phyloP scores from a whole-genome alignment of 2,888 invertebrate genomes.

The Ormyrus nitidulus region DNA sequence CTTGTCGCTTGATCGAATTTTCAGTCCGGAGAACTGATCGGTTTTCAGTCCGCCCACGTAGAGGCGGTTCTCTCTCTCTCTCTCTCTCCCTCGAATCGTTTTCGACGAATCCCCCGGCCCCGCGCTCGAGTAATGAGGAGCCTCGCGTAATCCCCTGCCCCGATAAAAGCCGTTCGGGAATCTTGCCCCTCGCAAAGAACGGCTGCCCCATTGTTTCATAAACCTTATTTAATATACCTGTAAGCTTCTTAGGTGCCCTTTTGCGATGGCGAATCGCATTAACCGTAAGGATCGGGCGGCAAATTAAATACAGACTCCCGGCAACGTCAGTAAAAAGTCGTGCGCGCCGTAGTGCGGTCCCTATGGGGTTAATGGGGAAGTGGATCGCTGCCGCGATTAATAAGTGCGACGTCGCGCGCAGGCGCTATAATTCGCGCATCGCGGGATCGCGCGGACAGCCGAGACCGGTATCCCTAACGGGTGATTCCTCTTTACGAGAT shows the following conservation, averaged over 20 bases:
- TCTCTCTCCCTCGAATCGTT: conserved; percentile 45
- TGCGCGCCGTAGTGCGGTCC: neutral
- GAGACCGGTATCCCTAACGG: conserved; percentile 52
- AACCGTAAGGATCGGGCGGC: no score
- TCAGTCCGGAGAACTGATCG: conserved; percentile 50
- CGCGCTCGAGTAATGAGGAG: conserved; percentile 21
- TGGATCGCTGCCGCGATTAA: neutral
- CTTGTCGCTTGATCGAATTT: conserved; percentile 57
- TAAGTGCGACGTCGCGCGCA: conserved; percentile 1
- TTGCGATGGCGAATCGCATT: no score
- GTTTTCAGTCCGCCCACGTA: conserved; percentile 56
- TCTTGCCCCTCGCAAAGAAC: neutral
- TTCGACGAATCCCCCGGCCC: conserved; percentile 32
- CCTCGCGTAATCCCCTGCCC: conserved; percentile 20
- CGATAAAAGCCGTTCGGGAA: conserved; percentile 28
- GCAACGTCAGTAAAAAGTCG: neutral
- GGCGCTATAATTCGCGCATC: conserved; percentile 59
- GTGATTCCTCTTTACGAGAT: conserved; percentile 55
- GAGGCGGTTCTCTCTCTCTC: conserved; percentile 23
- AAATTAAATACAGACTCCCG: no score
- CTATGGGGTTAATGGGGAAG: conserved; percentile 49
- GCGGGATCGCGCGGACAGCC: conserved; percentile 48
- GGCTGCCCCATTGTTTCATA: conserved; percentile 9
- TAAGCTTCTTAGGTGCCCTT: no score
- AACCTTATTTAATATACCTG: conserved; percentile 24